Evolutionary conservation across 1,140 invertebrate genomes (phyloP), one percentile per base, ranked within the genome.

Genomic region (Drosophila micromelanica): DNA sequence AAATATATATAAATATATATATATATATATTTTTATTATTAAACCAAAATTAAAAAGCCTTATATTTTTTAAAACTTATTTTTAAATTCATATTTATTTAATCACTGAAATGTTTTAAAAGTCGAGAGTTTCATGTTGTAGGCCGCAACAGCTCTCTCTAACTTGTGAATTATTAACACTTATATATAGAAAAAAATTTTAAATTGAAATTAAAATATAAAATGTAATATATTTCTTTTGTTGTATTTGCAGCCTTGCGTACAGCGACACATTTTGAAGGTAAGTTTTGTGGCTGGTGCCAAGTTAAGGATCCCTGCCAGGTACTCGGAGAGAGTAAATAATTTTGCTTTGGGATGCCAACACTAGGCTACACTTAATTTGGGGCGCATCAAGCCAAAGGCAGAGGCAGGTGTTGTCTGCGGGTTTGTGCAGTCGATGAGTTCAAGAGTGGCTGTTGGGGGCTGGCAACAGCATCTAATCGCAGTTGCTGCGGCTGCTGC

Each of bases 361-460:
- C 15, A 52, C n/a, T 13, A 52, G 4, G 4, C n/a, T 11, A 5
- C 55, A 27, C 7, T 45, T 20, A 1, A 6, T 5, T 38, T 60
- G 46, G 46, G 30, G 57, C 30, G 23, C 42, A 32, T 11, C 42
- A 7, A 15, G 27, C 27, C 56, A 45, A 71, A 64, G 60, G 67
- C 68, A 78, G 68, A 64, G 60, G 67, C 68, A 78, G 68, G 76
- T 78, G 76, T 62, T 80, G 71, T 67, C 49, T 73, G 40, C 32
- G 45, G 37, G 45, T 38, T 42, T 12, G 20, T 37, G 38, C 23
- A 69, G n/a, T 55, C 23, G 35, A 13, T n/a, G 40, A 27, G 13
- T n/a, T 45, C 27, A 40, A 32, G 37, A 32, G 37, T 30, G 20
- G 27, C 40, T 27, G 40, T 20, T 52, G 40, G 42, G 27, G 42